Base-by-base conservation (phyloP, 2,888 invertebrate species). In the Eupeodes luniger region DNA sequence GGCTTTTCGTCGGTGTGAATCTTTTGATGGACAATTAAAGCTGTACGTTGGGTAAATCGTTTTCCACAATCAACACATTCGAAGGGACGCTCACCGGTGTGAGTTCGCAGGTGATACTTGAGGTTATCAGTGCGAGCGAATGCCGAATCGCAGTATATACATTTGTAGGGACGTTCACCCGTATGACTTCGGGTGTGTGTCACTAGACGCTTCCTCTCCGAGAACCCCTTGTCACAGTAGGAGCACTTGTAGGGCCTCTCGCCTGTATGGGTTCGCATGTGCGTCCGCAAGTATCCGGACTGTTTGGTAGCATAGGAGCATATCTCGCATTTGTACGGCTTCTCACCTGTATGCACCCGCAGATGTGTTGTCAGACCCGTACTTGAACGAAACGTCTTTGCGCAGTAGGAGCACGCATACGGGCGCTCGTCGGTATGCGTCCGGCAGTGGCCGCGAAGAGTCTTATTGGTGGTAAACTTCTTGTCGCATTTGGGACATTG, bases 341-440 rank as follows among this genome's bases (percentile, higher is more conserved):
- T 88, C 10, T 88, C 88, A 5, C 88, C 88, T 1, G 88, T 88
- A 12, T 88, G 88, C 1, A 88, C 81, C 0, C 88, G 88, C 19
- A 88, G 40, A 53, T 88, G 88, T 10, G 88, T 88, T 1, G 88
- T 88, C 5, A 88, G 57, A 51, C 84, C 79, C 0, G 88, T 85
- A 10, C 81, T 85, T 27, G 81, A 78, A n/a, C 88, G 88, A 49
- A 88, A 88, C 81, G 78, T 69, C 55, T 88, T 88, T 4, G 57
- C 27, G 44, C 88, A 88, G 66, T 40, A 78, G 16, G 77, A 27
- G 55, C 88, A 88, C 1, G 78, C 6, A 67, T 88, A 88, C 2
- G 88, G 88, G 53, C 88, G 88, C 75, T 88, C 88, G 40, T 88
- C 88, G 34, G 88, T 88, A 27, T 88, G 88, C 6, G 88, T 88